Evolutionary conservation across 1,140 invertebrate species (phyloP).

Genomic region (Macrosteles quadrilineatus): DNA sequence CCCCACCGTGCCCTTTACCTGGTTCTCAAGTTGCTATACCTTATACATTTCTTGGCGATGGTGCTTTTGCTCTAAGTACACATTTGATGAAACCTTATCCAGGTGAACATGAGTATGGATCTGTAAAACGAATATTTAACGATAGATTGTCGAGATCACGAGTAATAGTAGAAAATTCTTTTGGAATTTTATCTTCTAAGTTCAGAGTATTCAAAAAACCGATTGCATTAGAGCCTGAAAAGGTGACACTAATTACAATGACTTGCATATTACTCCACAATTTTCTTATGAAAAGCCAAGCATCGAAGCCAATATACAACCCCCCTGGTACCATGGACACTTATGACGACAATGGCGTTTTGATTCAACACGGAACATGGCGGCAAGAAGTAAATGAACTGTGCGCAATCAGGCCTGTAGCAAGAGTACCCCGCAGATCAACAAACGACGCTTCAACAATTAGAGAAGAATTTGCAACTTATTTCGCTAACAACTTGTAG

Average conservation of each 20-base stretch:
- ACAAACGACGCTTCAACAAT: background rate
- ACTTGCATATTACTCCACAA: slow-evolving; percentile 33
- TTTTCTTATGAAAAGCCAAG: slow-evolving; percentile 9
- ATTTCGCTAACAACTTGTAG: background rate
- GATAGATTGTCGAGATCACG: slow-evolving; percentile 47
- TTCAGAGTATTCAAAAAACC: slow-evolving; percentile 50
- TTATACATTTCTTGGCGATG: slow-evolving; percentile 51
- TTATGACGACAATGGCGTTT: background rate
- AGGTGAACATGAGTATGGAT: slow-evolving; percentile 50
- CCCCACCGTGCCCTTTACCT: slow-evolving; percentile 39
- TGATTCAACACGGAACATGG: slow-evolving; percentile 12
- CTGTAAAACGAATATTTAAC: slow-evolving; percentile 49
- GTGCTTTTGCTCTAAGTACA: slow-evolving; percentile 52
- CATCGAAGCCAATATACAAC: slow-evolving; percentile 11
- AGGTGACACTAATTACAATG: slow-evolving; percentile 42
- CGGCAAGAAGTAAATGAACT: slow-evolving; percentile 10
- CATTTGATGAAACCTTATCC: slow-evolving; percentile 54
- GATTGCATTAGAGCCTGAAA: slow-evolving; percentile 43
- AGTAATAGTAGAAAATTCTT: slow-evolving; percentile 55
- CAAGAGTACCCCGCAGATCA: slow-evolving; percentile 10
- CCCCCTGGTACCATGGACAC: slow-evolving; percentile 12
- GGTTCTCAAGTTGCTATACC: slow-evolving; percentile 35
- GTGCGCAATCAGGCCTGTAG: slow-evolving; percentile 1
- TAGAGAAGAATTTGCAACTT: slow-evolving; percentile 6
- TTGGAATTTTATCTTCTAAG: slow-evolving; percentile 53